A percentile compares a stretch with the other conserved stretches of the same genome.
phyloP scores from a whole-genome alignment of 2,797 vertebrate genomes.

The Hozukius guyotensis region DNA sequence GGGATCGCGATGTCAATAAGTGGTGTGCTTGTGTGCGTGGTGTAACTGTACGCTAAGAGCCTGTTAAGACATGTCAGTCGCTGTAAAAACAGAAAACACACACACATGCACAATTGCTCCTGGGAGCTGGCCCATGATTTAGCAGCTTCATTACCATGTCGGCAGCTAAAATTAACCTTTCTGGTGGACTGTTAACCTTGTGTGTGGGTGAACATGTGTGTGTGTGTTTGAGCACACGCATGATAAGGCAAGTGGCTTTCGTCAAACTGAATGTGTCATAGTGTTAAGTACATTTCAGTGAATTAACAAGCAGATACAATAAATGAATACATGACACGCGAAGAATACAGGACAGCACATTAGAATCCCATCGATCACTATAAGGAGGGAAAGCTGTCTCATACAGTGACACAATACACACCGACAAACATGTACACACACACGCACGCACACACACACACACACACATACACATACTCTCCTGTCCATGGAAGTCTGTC shows the following conservation, averaged over 20 bases:
- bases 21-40: constrained; percentile 66
- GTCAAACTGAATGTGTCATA: constrained; percentile 55
- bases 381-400: not conserved
- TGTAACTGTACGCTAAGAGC: constrained; percentile 78
- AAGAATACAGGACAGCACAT: constrained; percentile 7
- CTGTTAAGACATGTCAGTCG: constrained; percentile 76
- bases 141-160: constrained; percentile 82
- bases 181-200: constrained; percentile 78
- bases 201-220: constrained; percentile 22
- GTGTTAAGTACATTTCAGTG: constrained; percentile 55
- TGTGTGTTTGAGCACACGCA: constrained; percentile 1
- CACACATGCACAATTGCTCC: constrained; percentile 80
- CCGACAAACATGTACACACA: not conserved
- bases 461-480: not conserved
- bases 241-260: constrained; percentile 55
- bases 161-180: constrained; percentile 82
- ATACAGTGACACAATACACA: not conserved
- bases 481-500: not conserved
- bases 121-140: constrained; percentile 78
- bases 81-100: constrained; percentile 78
- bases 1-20: constrained; percentile 80
- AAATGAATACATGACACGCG: constrained; percentile 2
- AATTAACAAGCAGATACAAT: constrained; percentile 49
- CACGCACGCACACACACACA: not conserved
- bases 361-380: not conserved